A percentile compares a stretch with the other conserved stretches of the same genome.
Conservation (phyloP, 2,888 invertebrate genomes). For the Eugnorisma glareosa region DNA sequence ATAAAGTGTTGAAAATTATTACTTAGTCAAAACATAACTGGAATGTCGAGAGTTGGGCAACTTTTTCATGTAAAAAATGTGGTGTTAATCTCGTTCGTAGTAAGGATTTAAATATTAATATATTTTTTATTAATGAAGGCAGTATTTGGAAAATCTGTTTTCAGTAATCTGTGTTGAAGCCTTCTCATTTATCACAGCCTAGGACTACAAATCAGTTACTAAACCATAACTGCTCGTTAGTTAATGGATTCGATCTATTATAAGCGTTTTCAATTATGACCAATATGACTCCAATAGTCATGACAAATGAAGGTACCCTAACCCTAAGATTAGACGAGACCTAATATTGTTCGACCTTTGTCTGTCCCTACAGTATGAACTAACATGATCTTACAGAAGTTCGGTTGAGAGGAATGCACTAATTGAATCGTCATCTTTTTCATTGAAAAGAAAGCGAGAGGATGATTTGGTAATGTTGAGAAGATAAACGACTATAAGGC, state of each 20-base stretch:
- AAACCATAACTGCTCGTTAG: constrained; percentile 8
- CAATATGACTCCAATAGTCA: constrained; percentile 26
- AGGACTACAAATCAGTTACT: constrained; percentile 5
- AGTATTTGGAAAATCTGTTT: neutral
- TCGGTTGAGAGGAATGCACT: neutral
- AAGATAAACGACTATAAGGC: neutral
- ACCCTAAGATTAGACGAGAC: constrained; percentile 17
- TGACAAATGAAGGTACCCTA: constrained; percentile 41
- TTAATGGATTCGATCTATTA: constrained; percentile 40
- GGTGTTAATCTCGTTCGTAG: constrained; percentile 66
- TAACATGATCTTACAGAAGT: neutral
- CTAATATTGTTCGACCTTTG: constrained; percentile 30
- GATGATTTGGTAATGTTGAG: neutral
- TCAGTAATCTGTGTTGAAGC: neutral
- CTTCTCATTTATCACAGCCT: constrained; percentile 21
- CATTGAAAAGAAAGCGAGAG: neutral
- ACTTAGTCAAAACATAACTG: constrained; percentile 68
- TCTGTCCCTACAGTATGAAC: neutral
- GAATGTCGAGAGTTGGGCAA: constrained; percentile 59
- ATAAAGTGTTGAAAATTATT: constrained; percentile 78
- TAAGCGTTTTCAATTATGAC: constrained; percentile 38
- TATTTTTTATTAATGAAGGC: constrained; percentile 4
- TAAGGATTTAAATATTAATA: constrained; percentile 56
- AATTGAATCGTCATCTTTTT: neutral
- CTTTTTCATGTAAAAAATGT: constrained; percentile 65